A percentile compares a stretch with the other conserved stretches of the same genome.
phyloP scores from a whole-genome alignment of 2,888 invertebrate species.

The Netelia melanura region DNA sequence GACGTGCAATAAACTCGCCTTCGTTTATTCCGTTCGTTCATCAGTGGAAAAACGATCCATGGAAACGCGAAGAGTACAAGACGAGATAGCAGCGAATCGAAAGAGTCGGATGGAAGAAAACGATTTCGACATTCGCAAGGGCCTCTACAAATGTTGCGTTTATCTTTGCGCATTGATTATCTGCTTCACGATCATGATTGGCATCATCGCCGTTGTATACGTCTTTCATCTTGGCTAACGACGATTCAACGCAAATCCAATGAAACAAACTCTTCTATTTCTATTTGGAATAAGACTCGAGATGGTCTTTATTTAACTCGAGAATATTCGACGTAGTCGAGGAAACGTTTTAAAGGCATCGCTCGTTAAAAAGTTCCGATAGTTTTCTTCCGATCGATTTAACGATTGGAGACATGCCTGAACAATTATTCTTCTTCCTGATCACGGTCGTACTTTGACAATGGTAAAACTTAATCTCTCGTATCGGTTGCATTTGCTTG shows the following conservation, averaged over 20 bases:
- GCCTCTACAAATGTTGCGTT: slow-evolving; percentile 66
- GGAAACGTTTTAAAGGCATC: no score
- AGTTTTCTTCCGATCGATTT: no score
- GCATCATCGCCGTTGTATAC: slow-evolving; percentile 60
- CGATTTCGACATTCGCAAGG: slow-evolving; percentile 37
- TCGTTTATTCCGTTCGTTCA: slow-evolving; percentile 3
- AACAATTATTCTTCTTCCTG: no score
- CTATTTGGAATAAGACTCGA: not conserved
- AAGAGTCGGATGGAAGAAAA: slow-evolving; percentile 1
- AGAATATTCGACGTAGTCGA: no score
- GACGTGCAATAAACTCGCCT: not conserved
- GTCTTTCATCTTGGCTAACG: slow-evolving; percentile 59
- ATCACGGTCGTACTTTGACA: no score
- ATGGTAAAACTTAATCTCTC: not conserved
- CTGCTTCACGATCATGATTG: slow-evolving; percentile 61
- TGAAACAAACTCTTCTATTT: not conserved
- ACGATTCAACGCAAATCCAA: not conserved
- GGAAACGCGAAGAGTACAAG: not conserved
- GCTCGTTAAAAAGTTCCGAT: no score
- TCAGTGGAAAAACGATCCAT: slow-evolving; percentile 21
- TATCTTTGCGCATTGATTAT: slow-evolving; percentile 65
- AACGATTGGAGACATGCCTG: no score
- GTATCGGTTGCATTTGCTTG: not conserved
- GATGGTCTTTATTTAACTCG: not conserved
- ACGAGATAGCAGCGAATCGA: slow-evolving; percentile 25